Evolutionary conservation across 1,140 invertebrate species (phyloP).

Genomic region (Neotoxoptera formosana): DNA sequence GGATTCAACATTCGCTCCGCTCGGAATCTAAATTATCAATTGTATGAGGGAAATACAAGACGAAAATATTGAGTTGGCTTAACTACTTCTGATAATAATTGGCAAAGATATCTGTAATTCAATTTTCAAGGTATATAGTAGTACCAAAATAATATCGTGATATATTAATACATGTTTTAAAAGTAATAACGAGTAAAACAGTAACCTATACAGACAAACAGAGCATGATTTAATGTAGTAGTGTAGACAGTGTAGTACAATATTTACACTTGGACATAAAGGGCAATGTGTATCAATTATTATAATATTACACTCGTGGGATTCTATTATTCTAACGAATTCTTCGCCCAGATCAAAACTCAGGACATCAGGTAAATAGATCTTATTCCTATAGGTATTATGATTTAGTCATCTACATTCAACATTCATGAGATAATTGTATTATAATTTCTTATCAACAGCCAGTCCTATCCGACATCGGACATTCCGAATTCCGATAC

Average conservation of each 20-base stretch:
- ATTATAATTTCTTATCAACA: neutral
- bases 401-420: neutral
- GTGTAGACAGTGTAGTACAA: neutral
- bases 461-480: too few species aligned
- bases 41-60: neutral
- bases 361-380: neutral
- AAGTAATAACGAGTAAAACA: neutral
- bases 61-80: neutral
- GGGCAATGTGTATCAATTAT: neutral
- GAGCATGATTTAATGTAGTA: neutral
- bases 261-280: neutral
- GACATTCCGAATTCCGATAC: too few species aligned
- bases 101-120: neutral
- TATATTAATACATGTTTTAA: neutral
- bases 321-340: too few species aligned
- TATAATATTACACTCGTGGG: neutral
- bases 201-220: neutral
- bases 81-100: neutral
- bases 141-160: neutral
- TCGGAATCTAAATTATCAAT: neutral
- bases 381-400: too few species aligned
- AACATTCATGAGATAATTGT: neutral
- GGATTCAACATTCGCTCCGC: too few species aligned
- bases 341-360: neutral
- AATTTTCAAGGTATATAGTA: neutral